A percentile compares a stretch with the other conserved stretches of the same genome.
phyloP scores from a whole-genome alignment of 1,140 invertebrate genomes.

The Temnothorax longispinosus region DNA sequence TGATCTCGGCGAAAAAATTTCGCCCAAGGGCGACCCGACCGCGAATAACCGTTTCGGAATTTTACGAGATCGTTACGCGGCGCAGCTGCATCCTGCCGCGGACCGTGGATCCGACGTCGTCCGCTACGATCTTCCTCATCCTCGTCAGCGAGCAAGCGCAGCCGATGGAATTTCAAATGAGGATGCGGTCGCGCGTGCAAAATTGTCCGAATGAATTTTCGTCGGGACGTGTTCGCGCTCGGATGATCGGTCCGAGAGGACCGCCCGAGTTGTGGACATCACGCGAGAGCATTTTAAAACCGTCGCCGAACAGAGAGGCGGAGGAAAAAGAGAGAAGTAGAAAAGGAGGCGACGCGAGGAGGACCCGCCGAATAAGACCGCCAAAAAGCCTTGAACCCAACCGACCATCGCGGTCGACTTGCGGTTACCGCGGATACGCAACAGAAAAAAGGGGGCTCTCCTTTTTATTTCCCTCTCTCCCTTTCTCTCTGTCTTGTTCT shows the following conservation, averaged over 20 bases:
- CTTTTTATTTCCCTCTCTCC: conserved; percentile 27
- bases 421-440: conserved; percentile 68
- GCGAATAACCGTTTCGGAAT: conserved; percentile 15
- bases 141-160: background rate
- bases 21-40: background rate
- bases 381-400: conserved; percentile 67
- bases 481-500: background rate
- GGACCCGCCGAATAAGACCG: conserved; percentile 56
- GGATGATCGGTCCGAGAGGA: conserved; percentile 6
- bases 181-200: conserved; percentile 43
- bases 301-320: background rate
- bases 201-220: conserved; percentile 48
- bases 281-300: conserved; percentile 33
- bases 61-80: conserved; percentile 55
- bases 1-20: conserved; percentile 4
- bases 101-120: background rate
- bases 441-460: conserved; percentile 64
- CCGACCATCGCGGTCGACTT: conserved; percentile 67
- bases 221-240: conserved; percentile 16
- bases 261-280: conserved; percentile 1
- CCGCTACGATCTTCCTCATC: conserved; percentile 2
- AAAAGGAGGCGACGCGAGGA: background rate
- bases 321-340: background rate
- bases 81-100: conserved; percentile 39
- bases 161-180: conserved; percentile 57